A percentile compares a stretch with the other conserved stretches of the same genome.
These are phyloP conservation scores for Carlito syrichta DNA, from an alignment of 2,113 vertebrate genomes.

Conservation along the genomic window DNA sequence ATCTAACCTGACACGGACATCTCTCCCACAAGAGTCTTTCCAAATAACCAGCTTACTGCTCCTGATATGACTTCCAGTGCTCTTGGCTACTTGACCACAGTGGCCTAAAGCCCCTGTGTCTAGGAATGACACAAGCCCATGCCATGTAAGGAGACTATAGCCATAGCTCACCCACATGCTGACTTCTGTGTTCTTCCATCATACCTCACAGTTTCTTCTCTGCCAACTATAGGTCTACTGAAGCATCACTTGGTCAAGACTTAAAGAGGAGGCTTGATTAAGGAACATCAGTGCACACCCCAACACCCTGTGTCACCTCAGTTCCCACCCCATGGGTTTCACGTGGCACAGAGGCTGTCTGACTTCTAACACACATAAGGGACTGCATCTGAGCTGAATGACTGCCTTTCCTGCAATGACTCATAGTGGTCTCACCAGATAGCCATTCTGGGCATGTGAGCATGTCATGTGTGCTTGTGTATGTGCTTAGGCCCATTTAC, in stretches of 20 bases:
- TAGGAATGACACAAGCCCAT: not conserved
- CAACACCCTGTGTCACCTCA: too few relatives aligned
- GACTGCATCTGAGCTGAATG: slow-evolving; percentile 70
- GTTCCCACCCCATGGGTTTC: slow-evolving; percentile 56
- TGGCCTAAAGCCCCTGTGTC: too few relatives aligned
- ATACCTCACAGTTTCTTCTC: not conserved
- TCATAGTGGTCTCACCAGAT: slow-evolving; percentile 73
- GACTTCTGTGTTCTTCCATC: not conserved
- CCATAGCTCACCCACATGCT: not conserved
- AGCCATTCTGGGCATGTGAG: slow-evolving; percentile 66
- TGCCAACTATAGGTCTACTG: not conserved
- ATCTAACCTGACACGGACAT: too few relatives aligned
- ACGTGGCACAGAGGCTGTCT: slow-evolving; percentile 46
- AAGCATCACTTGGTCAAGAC: slow-evolving; percentile 9
- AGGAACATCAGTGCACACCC: not conserved
- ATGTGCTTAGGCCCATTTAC: slow-evolving; percentile 71
- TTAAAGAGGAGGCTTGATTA: not conserved
- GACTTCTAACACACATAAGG: slow-evolving; percentile 60
- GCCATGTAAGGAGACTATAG: not conserved
- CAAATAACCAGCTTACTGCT: not conserved
- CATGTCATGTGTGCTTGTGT: too few relatives aligned
- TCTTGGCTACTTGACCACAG: not conserved
- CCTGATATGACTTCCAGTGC: not conserved
- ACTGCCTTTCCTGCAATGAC: slow-evolving; percentile 79
- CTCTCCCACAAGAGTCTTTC: not conserved